Percentiles rank a stretch among this genome's conserved stretches.
Conservation (phyloP, 2,888 invertebrate genomes). For the Hirtodrosophila trivittata region DNA sequence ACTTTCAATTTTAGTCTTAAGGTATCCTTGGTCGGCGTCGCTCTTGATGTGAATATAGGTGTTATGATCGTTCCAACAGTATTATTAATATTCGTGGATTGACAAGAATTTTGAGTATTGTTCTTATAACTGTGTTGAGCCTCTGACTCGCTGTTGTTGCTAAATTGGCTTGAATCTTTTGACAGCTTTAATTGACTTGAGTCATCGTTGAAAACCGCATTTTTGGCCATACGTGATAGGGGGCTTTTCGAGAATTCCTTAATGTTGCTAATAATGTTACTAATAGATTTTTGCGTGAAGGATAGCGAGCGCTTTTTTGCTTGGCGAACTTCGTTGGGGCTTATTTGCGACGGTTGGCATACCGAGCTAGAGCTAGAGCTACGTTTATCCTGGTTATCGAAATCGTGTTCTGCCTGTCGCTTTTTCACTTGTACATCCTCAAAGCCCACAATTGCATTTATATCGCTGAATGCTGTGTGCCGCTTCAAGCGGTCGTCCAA, state of each 20-base stretch:
- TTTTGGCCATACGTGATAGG: slow-evolving; percentile 62
- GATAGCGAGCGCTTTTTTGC: slow-evolving; percentile 82
- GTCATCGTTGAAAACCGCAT: slow-evolving; percentile 53
- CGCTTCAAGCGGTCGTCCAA: slow-evolving; percentile 82
- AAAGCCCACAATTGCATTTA: slow-evolving; percentile 78
- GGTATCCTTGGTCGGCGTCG: too few relatives aligned
- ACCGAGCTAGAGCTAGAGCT: slow-evolving; percentile 81
- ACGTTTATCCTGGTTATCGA: slow-evolving; percentile 67
- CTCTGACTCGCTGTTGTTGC: too few relatives aligned
- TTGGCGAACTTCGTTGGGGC: slow-evolving; percentile 47
- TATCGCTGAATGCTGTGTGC: slow-evolving; percentile 56
- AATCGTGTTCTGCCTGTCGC: slow-evolving; percentile 33
- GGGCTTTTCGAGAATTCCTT: slow-evolving; percentile 83
- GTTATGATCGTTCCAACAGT: too few relatives aligned
- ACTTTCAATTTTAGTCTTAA: slow-evolving; percentile 81
- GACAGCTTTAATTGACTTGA: slow-evolving; percentile 38
- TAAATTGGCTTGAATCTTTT: too few relatives aligned
- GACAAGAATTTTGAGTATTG: too few relatives aligned
- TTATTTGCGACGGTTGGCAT: slow-evolving; percentile 66
- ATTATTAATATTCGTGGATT: too few relatives aligned
- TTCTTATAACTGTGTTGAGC: too few relatives aligned
- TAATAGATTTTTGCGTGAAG: slow-evolving; percentile 83
- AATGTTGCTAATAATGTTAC: slow-evolving; percentile 80
- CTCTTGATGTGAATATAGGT: too few relatives aligned
- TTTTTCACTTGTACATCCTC: slow-evolving; percentile 42